phyloP scores from a whole-genome alignment of 2,113 vertebrate species.

The Mesitornis unicolor region DNA sequence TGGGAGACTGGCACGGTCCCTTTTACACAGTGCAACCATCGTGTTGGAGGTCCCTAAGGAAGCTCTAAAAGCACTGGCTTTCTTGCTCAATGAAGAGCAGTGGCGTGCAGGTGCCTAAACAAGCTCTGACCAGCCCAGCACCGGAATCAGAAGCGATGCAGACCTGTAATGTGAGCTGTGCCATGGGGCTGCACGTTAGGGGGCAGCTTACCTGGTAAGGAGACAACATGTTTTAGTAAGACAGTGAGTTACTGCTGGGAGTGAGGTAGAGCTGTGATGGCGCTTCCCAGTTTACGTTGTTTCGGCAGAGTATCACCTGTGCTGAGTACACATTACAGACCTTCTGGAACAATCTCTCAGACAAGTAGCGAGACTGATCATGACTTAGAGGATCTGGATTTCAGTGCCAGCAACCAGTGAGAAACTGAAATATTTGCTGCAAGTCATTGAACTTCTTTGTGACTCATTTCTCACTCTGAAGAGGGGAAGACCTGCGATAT shows the following conservation, averaged over 20 bases:
- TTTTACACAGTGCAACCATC: not conserved
- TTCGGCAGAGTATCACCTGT: not conserved
- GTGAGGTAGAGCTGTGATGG: not conserved
- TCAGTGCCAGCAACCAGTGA: not conserved
- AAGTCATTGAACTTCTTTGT: not conserved
- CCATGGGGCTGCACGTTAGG: not conserved
- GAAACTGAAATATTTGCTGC: not conserved
- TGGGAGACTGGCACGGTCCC: not conserved
- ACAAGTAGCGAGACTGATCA: not conserved
- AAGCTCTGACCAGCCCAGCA: not conserved
- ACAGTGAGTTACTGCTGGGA: not conserved
- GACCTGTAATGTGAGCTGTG: not conserved
- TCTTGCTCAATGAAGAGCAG: not conserved
- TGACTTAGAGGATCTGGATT: not conserved
- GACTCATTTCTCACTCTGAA: not conserved
- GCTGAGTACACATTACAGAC: accelerated
- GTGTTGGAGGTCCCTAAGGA: not conserved
- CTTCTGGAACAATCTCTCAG: not conserved
- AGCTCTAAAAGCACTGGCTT: not conserved
- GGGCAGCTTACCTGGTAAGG: not conserved
- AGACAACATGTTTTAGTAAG: not conserved
- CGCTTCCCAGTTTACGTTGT: not conserved
- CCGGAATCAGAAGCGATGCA: not conserved
- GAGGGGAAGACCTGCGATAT: not conserved
- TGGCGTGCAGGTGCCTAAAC: not conserved